phyloP scores from a whole-genome alignment of 37 sponge, comb jelly and placozoan species.

The Hexactinellida sp. region DNA sequence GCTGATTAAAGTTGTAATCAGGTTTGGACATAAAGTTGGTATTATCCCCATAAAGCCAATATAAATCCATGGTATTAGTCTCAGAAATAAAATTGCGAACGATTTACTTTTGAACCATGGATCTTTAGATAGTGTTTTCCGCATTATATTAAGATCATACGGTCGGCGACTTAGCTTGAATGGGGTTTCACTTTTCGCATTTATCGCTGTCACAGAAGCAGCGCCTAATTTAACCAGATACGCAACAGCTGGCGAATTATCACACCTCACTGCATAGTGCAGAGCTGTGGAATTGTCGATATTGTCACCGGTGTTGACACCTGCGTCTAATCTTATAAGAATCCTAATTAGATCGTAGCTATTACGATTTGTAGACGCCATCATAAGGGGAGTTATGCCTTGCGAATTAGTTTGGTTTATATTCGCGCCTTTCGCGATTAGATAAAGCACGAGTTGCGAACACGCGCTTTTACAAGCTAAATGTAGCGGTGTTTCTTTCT shows the following conservation, averaged over 20 bases:
- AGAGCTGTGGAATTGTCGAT: background rate
- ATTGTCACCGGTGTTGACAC: background rate
- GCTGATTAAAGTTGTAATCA: background rate
- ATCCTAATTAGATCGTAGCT: background rate
- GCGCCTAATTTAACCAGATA: background rate
- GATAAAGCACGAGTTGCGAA: background rate
- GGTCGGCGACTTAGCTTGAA: background rate
- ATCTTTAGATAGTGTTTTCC: background rate
- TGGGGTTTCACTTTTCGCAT: background rate
- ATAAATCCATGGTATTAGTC: background rate
- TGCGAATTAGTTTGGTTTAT: background rate
- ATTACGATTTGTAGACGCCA: background rate
- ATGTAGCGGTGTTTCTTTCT: background rate
- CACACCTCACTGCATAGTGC: constrained; percentile 10
- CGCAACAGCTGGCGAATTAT: background rate
- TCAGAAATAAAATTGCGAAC: background rate
- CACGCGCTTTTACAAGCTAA: background rate
- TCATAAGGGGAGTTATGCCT: background rate
- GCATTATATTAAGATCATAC: background rate
- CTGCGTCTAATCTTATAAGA: background rate
- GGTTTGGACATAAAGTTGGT: background rate
- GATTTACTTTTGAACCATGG: background rate
- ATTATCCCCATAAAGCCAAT: constrained; percentile 5
- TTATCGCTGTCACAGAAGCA: background rate
- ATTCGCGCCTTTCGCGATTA: background rate